These are phyloP conservation scores for Lanius collurio DNA, from an alignment of 2,113 vertebrate genomes.

Conservation along the genomic window DNA sequence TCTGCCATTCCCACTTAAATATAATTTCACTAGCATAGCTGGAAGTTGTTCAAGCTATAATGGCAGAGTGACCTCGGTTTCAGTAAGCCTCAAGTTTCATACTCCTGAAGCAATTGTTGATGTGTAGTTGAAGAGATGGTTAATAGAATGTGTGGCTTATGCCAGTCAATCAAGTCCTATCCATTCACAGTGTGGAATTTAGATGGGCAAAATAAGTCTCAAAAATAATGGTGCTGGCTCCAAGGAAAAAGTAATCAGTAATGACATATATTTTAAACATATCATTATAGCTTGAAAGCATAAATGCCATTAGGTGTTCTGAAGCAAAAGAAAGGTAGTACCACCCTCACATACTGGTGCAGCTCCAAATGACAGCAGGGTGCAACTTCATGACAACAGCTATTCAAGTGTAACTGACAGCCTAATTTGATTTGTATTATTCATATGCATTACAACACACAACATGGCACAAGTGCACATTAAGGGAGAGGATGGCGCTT, in stretches of 20 bases:
- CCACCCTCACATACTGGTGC: background rate
- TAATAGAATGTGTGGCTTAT: background rate
- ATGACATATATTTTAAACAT: background rate
- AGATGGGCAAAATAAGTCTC: background rate
- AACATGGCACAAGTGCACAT: background rate
- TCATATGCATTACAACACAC: background rate
- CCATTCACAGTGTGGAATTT: background rate
- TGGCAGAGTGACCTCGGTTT: background rate
- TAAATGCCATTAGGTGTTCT: background rate
- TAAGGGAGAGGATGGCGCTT: background rate
- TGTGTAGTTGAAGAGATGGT: background rate
- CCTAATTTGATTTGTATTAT: conserved; percentile 3
- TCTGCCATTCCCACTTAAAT: background rate
- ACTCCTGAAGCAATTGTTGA: background rate
- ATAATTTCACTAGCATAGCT: background rate
- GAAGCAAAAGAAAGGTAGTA: background rate
- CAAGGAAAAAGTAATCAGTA: background rate
- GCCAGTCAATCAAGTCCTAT: background rate
- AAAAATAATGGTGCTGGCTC: background rate
- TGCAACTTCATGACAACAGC: background rate
- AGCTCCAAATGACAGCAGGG: background rate
- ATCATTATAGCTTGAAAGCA: background rate
- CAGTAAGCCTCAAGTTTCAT: background rate
- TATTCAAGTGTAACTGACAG: background rate
- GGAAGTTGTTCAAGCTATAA: background rate